Evolutionary conservation across 30 jellyfish, hydroid and myxozoan genomes (phyloP).

Genomic region (Clytia hemisphaerica): DNA sequence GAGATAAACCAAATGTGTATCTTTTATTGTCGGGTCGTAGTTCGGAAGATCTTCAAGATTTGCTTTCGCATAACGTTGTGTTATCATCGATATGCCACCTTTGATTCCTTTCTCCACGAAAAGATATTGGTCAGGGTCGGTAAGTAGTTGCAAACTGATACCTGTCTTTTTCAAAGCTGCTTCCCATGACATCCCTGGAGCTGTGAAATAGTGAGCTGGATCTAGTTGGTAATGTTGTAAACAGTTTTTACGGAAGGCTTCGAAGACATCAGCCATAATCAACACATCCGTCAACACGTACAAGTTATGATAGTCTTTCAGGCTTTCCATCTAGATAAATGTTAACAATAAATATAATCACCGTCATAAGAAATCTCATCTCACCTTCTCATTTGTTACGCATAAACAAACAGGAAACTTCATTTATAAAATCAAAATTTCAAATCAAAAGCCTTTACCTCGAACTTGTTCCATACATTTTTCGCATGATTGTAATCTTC

Average conservation of each 20-base stretch:
- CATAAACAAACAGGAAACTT: too few species aligned
- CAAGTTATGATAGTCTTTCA: constrained; percentile 1
- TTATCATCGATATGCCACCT: constrained; percentile 22
- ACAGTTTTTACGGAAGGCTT: constrained; percentile 22
- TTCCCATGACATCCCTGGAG: constrained; percentile 56
- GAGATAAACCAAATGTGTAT: constrained; percentile 35
- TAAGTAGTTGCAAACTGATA: background rate
- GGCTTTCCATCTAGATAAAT: too few species aligned
- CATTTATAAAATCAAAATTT: too few species aligned
- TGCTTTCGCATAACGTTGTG: background rate
- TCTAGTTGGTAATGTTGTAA: constrained; percentile 24
- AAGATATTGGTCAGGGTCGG: constrained; percentile 7
- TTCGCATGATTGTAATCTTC: too few species aligned
- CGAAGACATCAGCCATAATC: constrained; percentile 37
- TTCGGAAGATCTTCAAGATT: background rate
- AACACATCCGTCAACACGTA: constrained; percentile 6
- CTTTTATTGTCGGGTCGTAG: too few species aligned
- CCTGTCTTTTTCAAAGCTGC: constrained; percentile 14
- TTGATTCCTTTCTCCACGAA: constrained; percentile 1
- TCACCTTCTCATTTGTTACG: too few species aligned
- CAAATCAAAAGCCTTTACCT: too few species aligned
- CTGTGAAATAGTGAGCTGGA: constrained; percentile 39
- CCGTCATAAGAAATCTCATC: too few species aligned
- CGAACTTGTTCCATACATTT: too few species aligned
- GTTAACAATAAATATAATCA: too few species aligned